Percentiles rank a stretch among this genome's conserved stretches.
Evolutionary conservation across 2,113 vertebrate species (phyloP).

Genomic region (mouse (Mus musculus)): GRCm39 chr9:72462001-72462500

Average conservation of each 20-base stretch:
- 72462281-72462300: background rate
- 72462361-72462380: constrained; percentile 20
- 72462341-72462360: constrained; percentile 32
- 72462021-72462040: background rate
- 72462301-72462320: background rate
- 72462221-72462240: background rate
- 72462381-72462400: constrained; percentile 10
- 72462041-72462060: background rate
- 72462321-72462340: constrained; percentile 23
- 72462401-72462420: background rate
- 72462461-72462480: background rate
- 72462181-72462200: constrained; percentile 18
- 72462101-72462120: constrained; percentile 7
- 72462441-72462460: background rate
- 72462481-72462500: background rate
- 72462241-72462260: background rate
- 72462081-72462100: background rate
- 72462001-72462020: too few relatives aligned
- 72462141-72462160: constrained; percentile 17
- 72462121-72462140: background rate
- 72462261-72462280: background rate
- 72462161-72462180: constrained; percentile 32
- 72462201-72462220: background rate
- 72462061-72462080: constrained; percentile 8
- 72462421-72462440: background rate